Evolutionary conservation across 2,113 vertebrate genomes (phyloP).

Genomic region (Eurystomus gularis): DNA sequence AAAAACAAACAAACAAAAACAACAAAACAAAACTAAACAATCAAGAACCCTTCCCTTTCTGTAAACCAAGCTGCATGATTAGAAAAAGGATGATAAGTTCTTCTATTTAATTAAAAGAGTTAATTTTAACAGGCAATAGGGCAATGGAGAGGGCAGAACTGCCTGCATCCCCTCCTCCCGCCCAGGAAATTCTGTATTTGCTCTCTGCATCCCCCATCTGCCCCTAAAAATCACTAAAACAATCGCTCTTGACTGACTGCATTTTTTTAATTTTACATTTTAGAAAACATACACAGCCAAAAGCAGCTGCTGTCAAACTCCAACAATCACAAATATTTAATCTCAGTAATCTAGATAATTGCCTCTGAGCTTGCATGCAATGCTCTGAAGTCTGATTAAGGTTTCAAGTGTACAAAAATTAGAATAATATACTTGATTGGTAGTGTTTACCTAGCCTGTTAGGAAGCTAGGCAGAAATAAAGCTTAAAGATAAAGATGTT

Average conservation of each 20-base stretch:
- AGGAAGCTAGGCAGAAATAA: background rate
- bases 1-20: background rate
- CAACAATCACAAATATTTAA: slow-evolving; percentile 33
- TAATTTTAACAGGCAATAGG: background rate
- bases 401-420: slow-evolving; percentile 9
- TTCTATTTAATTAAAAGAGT: background rate
- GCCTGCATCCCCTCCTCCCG: background rate
- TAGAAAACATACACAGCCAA: background rate
- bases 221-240: background rate
- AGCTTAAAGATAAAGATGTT: background rate
- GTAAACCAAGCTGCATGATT: background rate
- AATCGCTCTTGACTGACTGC: background rate
- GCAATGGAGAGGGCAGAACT: background rate
- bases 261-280: background rate
- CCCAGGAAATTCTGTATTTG: background rate
- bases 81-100: background rate
- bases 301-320: background rate
- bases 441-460: background rate
- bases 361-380: background rate
- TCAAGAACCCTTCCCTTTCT: background rate
- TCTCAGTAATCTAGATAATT: slow-evolving; percentile 16
- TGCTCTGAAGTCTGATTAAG: background rate
- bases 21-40: background rate
- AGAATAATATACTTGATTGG: background rate
- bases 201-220: background rate